Percentiles rank a stretch among this genome's conserved stretches.
Conservation (phyloP, 30 jellyfish, hydroid and myxozoan species). For the Turritopsis rubra region DNA sequence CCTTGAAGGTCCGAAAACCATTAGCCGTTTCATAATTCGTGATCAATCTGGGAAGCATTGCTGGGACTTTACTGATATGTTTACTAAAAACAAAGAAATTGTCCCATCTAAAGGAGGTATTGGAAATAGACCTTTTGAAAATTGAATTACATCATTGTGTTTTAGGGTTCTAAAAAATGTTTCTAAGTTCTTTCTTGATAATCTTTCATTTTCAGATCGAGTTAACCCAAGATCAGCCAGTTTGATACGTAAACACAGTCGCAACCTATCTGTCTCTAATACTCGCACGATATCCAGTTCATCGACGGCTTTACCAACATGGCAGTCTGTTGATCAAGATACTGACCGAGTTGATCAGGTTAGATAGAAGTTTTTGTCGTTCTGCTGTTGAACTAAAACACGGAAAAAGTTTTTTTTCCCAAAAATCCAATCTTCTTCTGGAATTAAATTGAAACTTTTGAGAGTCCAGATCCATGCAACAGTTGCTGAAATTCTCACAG, state of each 20-base stretch:
- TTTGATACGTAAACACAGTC: conserved; percentile 38
- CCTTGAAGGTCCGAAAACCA: conserved; percentile 39
- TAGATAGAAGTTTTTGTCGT: too few relatives aligned
- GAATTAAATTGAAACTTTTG: too few relatives aligned
- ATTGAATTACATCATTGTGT: too few relatives aligned
- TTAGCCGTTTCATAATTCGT: conserved; percentile 70
- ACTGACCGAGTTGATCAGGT: conserved; percentile 85
- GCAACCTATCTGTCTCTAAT: conserved; percentile 29
- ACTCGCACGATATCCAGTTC: conserved; percentile 17
- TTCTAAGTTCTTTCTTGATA: too few relatives aligned
- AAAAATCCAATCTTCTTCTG: too few relatives aligned
- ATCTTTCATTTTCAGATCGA: neutral
- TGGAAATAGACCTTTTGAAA: too few relatives aligned
- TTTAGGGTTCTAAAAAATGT: too few relatives aligned
- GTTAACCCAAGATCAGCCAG: neutral
- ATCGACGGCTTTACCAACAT: conserved; percentile 26
- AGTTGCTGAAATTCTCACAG: too few relatives aligned
- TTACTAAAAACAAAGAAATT: neutral
- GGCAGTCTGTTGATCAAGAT: conserved; percentile 49
- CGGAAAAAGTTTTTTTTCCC: too few relatives aligned
- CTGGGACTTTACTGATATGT: conserved; percentile 87
- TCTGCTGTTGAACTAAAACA: too few relatives aligned
- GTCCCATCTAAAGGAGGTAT: neutral
- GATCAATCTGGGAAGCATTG: conserved; percentile 90
- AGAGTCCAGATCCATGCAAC: too few relatives aligned